Evolutionary conservation across 1,140 invertebrate genomes (phyloP), one percentile per base, ranked within the genome.

Genomic region (Sycobia sp.): DNA sequence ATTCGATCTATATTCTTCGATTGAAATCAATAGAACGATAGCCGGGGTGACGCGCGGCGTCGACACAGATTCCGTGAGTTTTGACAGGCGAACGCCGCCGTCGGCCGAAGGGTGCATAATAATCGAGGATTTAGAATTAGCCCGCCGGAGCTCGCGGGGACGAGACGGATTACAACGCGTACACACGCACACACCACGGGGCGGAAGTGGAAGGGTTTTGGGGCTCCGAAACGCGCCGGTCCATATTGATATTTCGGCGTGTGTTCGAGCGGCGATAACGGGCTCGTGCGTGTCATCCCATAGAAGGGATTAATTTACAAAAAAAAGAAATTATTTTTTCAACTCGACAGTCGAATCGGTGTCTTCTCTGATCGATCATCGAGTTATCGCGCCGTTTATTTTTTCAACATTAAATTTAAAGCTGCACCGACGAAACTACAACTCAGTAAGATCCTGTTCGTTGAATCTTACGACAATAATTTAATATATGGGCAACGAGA

Each of bases 51-150:
- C 29, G 34, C n/a, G 29, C 10, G 27, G n/a, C 27, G 61, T 32
- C 50, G 62, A 61, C 58, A 46, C 49, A 41, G 61, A 56, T 67
- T 67, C 44, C 47, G 25, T 63, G 62, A 66, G 62, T 58, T 61
- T 49, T 63, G 58, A 61, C 61, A 46, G 53, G 46, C 10, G 34
- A 20, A 14, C 27, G n/a, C n/a, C n/a, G n/a, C 14, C 10, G 3
- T 8, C 9, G 4, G 18, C 56, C 63, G 61, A 73, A 71, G 80
- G 80, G 80, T 82, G 79, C 80, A 82, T 82, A 80, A 72, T 80
- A 79, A 79, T 82, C 56, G 71, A 70, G 78, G 77, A 80, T 81
- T 81, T 77, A 71, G 67, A 74, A 76, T 76, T 69, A 70, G 67
- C 65, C 61, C 34, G 55, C 71, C 29, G 73, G 71, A 76, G 72